These are phyloP conservation scores for Caenorhabditis japonica DNA, from an alignment of 2,888 invertebrate genomes.

Conservation along the genomic window DNA sequence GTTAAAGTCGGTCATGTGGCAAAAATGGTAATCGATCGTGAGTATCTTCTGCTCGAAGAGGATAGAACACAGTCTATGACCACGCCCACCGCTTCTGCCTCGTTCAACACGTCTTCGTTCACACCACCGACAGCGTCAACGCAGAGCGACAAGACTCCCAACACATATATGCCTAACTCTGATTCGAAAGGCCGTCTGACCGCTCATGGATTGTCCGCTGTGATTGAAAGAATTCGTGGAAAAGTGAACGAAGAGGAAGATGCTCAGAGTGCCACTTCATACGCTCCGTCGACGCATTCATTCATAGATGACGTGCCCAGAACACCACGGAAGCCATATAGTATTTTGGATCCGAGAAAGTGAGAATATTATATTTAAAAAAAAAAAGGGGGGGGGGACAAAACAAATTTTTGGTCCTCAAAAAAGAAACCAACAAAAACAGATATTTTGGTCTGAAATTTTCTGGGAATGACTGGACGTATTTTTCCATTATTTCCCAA, in stretches of 20 bases:
- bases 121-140: slow-evolving; percentile 5
- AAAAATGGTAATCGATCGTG: slow-evolving; percentile 49
- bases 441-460: too few relatives aligned
- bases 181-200: slow-evolving; percentile 39
- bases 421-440: too few relatives aligned
- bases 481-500: too few relatives aligned
- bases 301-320: slow-evolving; percentile 66
- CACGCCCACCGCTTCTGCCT: slow-evolving; percentile 14
- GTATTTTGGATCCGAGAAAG: slow-evolving; percentile 63
- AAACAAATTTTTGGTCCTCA: too few relatives aligned
- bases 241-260: slow-evolving; percentile 51
- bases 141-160: slow-evolving; percentile 14
- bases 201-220: slow-evolving; percentile 35
- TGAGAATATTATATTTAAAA: too few relatives aligned
- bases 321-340: slow-evolving; percentile 61
- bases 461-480: too few relatives aligned
- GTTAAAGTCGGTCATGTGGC: slow-evolving; percentile 45
- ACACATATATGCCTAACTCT: slow-evolving; percentile 10
- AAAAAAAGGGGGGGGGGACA: too few relatives aligned
- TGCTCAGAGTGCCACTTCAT: slow-evolving; percentile 49
- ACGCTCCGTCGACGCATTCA: slow-evolving; percentile 58
- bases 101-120: not conserved
- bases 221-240: slow-evolving; percentile 49
- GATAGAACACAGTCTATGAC: slow-evolving; percentile 24
- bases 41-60: slow-evolving; percentile 24